Evolutionary conservation across 2,888 invertebrate genomes (phyloP).

Genomic region (Cephonodes hylas): DNA sequence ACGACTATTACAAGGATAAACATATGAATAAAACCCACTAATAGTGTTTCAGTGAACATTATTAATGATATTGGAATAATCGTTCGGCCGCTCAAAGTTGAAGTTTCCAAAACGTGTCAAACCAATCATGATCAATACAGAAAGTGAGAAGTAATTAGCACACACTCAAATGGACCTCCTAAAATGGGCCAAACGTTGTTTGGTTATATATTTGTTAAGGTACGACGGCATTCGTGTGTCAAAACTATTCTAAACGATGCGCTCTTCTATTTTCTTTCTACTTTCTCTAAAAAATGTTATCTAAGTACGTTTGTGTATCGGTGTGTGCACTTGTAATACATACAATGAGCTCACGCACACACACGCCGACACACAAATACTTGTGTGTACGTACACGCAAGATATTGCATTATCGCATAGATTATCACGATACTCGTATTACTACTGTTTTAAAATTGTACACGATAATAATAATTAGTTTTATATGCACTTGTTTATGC

Average conservation of each 20-base stretch:
- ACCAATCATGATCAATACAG: neutral
- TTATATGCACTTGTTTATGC: conserved; percentile 8
- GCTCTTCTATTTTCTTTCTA: conserved; percentile 20
- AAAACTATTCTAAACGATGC: conserved; percentile 19
- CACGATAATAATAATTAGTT: conserved; percentile 20
- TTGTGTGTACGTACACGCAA: neutral
- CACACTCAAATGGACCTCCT: conserved; percentile 16
- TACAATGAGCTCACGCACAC: neutral
- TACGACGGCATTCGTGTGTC: conserved; percentile 22
- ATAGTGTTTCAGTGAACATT: neutral
- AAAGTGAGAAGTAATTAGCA: conserved; percentile 1
- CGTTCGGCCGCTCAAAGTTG: neutral
- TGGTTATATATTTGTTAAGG: conserved; percentile 18
- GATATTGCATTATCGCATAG: conserved; percentile 1
- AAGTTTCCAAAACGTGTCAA: neutral
- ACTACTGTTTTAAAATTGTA: conserved; percentile 14
- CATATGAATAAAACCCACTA: neutral
- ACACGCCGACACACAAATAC: neutral
- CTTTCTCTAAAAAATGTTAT: conserved; percentile 3
- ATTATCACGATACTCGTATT: neutral
- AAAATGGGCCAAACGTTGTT: neutral
- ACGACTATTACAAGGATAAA: neutral
- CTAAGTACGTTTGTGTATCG: neutral
- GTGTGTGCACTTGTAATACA: neutral
- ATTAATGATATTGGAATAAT: neutral